Evolutionary conservation across 2,888 invertebrate genomes (phyloP).

Genomic region (Eristalis tenax): DNA sequence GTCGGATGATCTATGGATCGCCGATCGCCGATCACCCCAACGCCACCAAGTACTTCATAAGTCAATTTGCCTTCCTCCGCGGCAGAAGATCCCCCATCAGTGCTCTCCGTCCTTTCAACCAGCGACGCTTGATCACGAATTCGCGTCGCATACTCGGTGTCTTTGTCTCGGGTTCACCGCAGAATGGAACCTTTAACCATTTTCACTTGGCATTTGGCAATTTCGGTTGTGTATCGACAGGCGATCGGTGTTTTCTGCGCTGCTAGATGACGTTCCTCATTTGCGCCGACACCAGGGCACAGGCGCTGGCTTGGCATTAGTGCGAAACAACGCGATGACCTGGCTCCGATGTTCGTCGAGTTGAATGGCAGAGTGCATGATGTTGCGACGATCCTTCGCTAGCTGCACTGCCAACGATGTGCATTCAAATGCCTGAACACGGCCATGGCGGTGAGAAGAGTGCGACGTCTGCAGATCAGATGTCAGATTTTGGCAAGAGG

Average conservation of each 20-base stretch:
- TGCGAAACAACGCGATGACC: slow-evolving; percentile 44
- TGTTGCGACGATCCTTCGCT: slow-evolving; percentile 58
- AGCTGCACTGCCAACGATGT: slow-evolving; percentile 63
- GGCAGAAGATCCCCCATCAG: slow-evolving; percentile 26
- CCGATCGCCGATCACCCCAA: slow-evolving; percentile 2
- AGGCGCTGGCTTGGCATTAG: slow-evolving; percentile 42
- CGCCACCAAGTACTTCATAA: slow-evolving; percentile 51
- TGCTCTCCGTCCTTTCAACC: background rate
- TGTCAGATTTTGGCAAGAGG: background rate
- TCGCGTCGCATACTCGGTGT: slow-evolving; percentile 38
- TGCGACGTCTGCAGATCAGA: background rate
- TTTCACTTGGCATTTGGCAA: slow-evolving; percentile 65
- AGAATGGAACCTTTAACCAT: slow-evolving; percentile 57
- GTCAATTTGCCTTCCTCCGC: slow-evolving; percentile 49
- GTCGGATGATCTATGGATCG: slow-evolving; percentile 52
- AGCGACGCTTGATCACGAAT: slow-evolving; percentile 54
- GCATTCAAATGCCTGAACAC: slow-evolving; percentile 28
- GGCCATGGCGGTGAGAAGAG: background rate
- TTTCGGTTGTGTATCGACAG: slow-evolving; percentile 24
- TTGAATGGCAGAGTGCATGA: slow-evolving; percentile 58
- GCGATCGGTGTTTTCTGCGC: slow-evolving; percentile 33
- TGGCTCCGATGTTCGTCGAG: slow-evolving; percentile 12
- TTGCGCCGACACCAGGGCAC: background rate
- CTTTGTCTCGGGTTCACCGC: slow-evolving; percentile 19
- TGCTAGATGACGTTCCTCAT: slow-evolving; percentile 25